These are phyloP conservation scores for Eucriotettix oculatus DNA, from an alignment of 2,888 invertebrate species.

Conservation along the genomic window DNA sequence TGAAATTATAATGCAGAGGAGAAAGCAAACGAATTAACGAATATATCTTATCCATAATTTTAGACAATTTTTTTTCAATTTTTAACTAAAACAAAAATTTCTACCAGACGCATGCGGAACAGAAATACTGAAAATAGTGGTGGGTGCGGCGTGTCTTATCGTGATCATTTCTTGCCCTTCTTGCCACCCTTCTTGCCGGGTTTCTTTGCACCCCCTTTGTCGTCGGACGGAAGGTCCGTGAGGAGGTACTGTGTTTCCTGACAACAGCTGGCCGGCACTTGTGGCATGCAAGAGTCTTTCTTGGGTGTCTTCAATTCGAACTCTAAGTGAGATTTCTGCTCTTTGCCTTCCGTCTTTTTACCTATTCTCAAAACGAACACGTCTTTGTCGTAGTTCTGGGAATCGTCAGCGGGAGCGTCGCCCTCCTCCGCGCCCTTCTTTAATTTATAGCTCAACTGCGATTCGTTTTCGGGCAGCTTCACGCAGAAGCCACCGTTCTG, in stretches of 20 bases:
- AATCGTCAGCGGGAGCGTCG: background rate
- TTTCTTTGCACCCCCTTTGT: conserved; percentile 3
- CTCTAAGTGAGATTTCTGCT: conserved; percentile 51
- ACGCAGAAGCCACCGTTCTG: background rate
- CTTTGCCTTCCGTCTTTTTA: conserved; percentile 52
- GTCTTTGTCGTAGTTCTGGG: background rate
- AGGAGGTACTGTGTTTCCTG: conserved; percentile 50
- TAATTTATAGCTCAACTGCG: background rate
- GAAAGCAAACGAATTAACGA: no score
- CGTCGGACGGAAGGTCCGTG: conserved; percentile 20
- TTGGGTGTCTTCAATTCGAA: conserved; percentile 58
- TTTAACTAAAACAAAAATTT: no score
- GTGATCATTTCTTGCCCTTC: conserved; percentile 10
- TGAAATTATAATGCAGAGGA: no score
- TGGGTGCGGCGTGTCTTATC: no score
- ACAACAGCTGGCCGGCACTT: no score
- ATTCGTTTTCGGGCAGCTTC: background rate
- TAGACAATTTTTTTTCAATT: no score
- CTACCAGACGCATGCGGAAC: no score
- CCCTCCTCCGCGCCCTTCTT: background rate
- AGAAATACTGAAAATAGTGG: no score
- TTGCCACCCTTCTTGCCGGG: background rate
- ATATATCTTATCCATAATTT: no score
- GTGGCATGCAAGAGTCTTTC: conserved; percentile 16
- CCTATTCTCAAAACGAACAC: conserved; percentile 52